Evolutionary conservation across 2,888 invertebrate genomes (phyloP).

Genomic region (Sesia bembeciformis): DNA sequence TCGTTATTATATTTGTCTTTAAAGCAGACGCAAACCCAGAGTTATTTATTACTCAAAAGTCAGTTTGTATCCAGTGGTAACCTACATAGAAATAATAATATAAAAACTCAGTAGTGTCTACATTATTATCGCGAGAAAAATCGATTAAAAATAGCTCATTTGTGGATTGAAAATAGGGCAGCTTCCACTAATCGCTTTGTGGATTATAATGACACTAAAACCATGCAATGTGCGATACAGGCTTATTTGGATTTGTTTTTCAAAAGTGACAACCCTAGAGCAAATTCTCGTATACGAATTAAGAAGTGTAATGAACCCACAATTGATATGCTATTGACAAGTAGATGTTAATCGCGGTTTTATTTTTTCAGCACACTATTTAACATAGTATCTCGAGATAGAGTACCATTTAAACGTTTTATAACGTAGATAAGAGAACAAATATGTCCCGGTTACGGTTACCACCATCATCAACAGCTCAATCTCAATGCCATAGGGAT

Average conservation of each 20-base stretch:
- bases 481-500: slow-evolving; percentile 24
- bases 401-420: slow-evolving; percentile 18
- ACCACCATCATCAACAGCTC: slow-evolving; percentile 11
- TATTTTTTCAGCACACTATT: neutral
- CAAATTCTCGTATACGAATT: slow-evolving; percentile 9
- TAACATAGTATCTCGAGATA: slow-evolving; percentile 5
- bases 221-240: too few species aligned
- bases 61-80: too few species aligned
- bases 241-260: neutral
- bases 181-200: neutral
- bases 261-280: neutral
- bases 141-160: neutral
- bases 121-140: too few species aligned
- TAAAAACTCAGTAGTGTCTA: too few species aligned
- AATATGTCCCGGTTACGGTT: slow-evolving; percentile 11
- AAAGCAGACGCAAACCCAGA: too few species aligned
- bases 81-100: too few species aligned
- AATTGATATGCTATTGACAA: slow-evolving; percentile 6
- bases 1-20: too few species aligned
- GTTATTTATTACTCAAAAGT: too few species aligned
- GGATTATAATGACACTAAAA: neutral
- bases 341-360: neutral
- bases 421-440: slow-evolving; percentile 20
- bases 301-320: slow-evolving; percentile 31
- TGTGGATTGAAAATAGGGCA: neutral